phyloP scores from a whole-genome alignment of 2,113 vertebrate species.

The Python bivittatus region DNA sequence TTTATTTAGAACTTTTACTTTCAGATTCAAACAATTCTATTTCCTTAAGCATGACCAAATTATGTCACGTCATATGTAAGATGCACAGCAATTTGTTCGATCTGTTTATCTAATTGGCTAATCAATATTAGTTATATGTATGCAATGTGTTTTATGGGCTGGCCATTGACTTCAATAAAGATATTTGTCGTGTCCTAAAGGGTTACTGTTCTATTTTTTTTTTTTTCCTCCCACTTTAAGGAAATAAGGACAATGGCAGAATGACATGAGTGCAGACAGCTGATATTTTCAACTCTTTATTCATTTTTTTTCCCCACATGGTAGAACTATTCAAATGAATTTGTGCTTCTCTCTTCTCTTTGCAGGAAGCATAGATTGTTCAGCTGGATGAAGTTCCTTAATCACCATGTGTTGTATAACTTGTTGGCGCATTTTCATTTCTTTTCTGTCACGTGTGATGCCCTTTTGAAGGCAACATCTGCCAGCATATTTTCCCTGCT shows the following conservation, averaged over 20 bases:
- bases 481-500: slow-evolving; percentile 33
- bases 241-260: background rate
- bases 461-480: slow-evolving; percentile 47
- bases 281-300: background rate
- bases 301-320: background rate
- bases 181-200: background rate
- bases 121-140: no score
- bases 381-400: slow-evolving; percentile 24
- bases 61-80: no score
- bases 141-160: background rate
- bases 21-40: no score
- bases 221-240: background rate
- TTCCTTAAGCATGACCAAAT: no score
- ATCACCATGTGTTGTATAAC: background rate
- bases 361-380: background rate
- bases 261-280: background rate
- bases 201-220: background rate
- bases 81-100: no score
- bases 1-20: no score
- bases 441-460: slow-evolving; percentile 43
- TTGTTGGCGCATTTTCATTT: slow-evolving; percentile 10
- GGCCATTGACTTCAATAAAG: background rate
- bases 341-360: slow-evolving; percentile 32
- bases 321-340: slow-evolving; percentile 18
- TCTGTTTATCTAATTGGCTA: no score